Base-by-base conservation (phyloP, 2,888 invertebrate genomes). In the Acanthosepion esculentum region DNA sequence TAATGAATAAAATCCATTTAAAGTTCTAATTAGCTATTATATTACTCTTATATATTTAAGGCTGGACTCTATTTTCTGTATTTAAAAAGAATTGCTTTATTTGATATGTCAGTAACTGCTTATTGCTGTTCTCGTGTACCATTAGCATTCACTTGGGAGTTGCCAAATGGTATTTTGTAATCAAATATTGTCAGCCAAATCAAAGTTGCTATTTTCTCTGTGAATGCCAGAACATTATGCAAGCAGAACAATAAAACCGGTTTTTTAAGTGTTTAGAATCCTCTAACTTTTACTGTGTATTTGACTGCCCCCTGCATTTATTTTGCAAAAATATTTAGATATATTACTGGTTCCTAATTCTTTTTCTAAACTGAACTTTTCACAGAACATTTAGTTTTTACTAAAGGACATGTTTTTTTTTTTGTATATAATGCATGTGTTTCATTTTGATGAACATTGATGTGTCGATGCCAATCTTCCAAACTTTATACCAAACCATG, bases 101-200 rank as follows among this genome's bases (percentile, higher is more conserved):
- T 78, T 78, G 78, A 78, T 78, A 78, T 78, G 78, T n/a, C n/a
- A 78, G 78, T 78, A 78, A 15, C 78, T 78, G 78, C 78, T 78
- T 33, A 12, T 33, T 78, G 78, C 78, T 78, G 78, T 78, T 78
- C 78, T n/a, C 33, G 12, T 78, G 78, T 78, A 78, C 78, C 78
- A 78, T n/a, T n/a, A 78, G 78, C 78, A 15, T 78, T 78, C 78
- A 78, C 78, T 78, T 78, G 78, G 78, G 78, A 78, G 78, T 78
- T 78, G 78, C 78, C 78, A 78, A 78, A n/a, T 78, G 78, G n/a
- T 12, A 78, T 78, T 59, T 78, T 78, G 78, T 78, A 78, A 78
- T 78, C 78, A 78, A 78, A 78, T 78, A 78, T 78, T 78, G 78
- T 78, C 78, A 78, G 78, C 33, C 78, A n/a, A 78, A 78, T 78